Conservation (phyloP, 2,113 vertebrate species). For the Porphyrio hochstetteri region DNA sequence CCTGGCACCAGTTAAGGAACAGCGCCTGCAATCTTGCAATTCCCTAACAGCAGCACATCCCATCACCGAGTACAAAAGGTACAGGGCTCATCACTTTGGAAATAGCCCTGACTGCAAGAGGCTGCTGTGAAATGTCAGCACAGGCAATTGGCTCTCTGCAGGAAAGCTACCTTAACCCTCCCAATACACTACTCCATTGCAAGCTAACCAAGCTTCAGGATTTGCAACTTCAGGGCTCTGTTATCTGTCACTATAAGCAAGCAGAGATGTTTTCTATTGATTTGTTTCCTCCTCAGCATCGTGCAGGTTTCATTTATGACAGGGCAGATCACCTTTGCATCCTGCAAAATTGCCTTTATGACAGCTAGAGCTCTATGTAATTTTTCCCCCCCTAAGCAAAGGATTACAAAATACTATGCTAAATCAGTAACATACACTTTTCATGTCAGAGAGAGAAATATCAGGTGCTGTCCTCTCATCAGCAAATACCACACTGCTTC, state of each 20-base stretch:
- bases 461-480: conserved; percentile 80
- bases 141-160: conserved; percentile 3
- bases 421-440: conserved; percentile 68
- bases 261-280: not conserved
- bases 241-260: not conserved
- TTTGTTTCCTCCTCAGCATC: not conserved
- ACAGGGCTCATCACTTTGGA: conserved; percentile 27
- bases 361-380: not conserved
- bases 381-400: not conserved
- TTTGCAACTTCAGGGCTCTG: not conserved
- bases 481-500: conserved; percentile 93
- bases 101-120: conserved; percentile 6
- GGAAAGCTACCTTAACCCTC: conserved; percentile 10
- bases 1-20: conserved; percentile 9
- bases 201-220: not conserved
- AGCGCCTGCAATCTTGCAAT: not conserved
- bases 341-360: not conserved
- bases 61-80: conserved; percentile 27
- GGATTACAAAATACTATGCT: not conserved
- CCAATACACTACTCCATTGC: not conserved
- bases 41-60: conserved; percentile 32
- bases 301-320: not conserved
- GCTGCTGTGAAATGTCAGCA: conserved; percentile 16
- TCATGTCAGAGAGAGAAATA: conserved; percentile 63
- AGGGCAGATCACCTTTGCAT: not conserved